A percentile compares a stretch with the other conserved stretches of the same genome.
These are phyloP conservation scores for Nasonia vitripennis DNA, from an alignment of 1,140 invertebrate genomes.

Conservation along the genomic window DNA sequence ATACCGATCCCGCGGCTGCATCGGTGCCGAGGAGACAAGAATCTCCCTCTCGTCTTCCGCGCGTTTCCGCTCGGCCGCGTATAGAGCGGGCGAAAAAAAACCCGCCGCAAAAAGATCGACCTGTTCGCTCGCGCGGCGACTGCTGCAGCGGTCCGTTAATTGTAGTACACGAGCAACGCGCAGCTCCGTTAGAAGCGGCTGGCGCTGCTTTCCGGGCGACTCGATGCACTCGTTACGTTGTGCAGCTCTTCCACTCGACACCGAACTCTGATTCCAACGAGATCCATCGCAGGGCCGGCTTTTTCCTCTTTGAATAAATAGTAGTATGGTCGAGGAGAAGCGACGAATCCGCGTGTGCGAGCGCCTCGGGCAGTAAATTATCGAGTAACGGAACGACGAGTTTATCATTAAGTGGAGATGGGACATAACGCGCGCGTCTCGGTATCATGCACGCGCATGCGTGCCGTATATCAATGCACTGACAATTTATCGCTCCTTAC, in stretches of 20 bases:
- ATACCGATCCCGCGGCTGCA: not conserved
- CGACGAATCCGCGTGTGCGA: not conserved
- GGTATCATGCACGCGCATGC: slow-evolving; percentile 47
- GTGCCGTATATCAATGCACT: slow-evolving; percentile 49
- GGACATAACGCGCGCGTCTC: slow-evolving; percentile 11
- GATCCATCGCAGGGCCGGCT: not conserved
- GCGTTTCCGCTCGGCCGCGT: slow-evolving; percentile 31
- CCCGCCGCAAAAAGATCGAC: slow-evolving; percentile 30
- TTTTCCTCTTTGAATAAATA: not conserved
- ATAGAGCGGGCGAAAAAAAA: slow-evolving; percentile 15
- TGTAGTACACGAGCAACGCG: slow-evolving; percentile 21
- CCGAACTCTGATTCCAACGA: not conserved
- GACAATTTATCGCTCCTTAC: slow-evolving; percentile 52
- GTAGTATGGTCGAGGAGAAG: too few relatives aligned
- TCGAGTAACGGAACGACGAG: not conserved
- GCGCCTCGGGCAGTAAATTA: not conserved
- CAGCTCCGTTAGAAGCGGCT: slow-evolving; percentile 30
- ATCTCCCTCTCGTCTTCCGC: slow-evolving; percentile 8
- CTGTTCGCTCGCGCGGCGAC: not conserved
- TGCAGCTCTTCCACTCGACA: not conserved
- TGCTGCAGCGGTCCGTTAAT: slow-evolving; percentile 44
- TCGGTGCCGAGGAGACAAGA: not conserved
- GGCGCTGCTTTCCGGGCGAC: not conserved
- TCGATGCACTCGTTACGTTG: not conserved
- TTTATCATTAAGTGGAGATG: slow-evolving; percentile 11